Conservation (phyloP, 2,113 vertebrate species). For the Ivindomyrus marchei region DNA sequence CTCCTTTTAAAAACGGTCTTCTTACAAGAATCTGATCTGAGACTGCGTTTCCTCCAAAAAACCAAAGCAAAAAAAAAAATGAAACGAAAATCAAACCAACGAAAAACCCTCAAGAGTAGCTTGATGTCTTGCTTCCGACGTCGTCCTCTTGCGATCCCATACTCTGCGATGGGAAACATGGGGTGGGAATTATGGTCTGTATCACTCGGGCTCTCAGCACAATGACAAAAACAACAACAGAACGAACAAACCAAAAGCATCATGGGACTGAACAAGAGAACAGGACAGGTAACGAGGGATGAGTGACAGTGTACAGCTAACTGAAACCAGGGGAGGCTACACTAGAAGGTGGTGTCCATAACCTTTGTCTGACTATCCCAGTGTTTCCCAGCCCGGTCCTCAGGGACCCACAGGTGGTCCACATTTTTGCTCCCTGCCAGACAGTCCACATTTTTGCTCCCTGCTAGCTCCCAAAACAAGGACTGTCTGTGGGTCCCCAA, state of each 20-base stretch:
- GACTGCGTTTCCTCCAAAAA: constrained; percentile 36
- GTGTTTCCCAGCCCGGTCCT: not conserved
- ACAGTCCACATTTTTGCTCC: not conserved
- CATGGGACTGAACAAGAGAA: not conserved
- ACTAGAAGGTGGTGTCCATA: not conserved
- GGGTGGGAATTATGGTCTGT: not conserved
- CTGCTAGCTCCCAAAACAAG: not conserved
- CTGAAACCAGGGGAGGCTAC: not conserved
- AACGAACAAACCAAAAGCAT: not conserved
- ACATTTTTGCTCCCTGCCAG: not conserved
- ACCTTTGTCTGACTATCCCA: not conserved
- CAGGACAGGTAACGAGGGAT: not conserved
- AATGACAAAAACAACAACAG: not conserved
- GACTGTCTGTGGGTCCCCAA: not conserved
- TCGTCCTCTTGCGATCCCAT: constrained; percentile 98
- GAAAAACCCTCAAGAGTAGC: constrained; percentile 83
- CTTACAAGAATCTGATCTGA: constrained; percentile 47
- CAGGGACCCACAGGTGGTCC: not conserved
- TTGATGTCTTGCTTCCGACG: constrained; percentile 97
- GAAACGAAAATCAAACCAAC: not conserved
- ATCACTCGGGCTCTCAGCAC: not conserved
- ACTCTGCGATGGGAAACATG: constrained; percentile 65
- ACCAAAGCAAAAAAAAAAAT: not conserved
- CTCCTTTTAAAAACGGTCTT: constrained; percentile 51
- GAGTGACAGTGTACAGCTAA: not conserved